Conservation (phyloP, 2,113 vertebrate species). For the Panthera uncia region DNA sequence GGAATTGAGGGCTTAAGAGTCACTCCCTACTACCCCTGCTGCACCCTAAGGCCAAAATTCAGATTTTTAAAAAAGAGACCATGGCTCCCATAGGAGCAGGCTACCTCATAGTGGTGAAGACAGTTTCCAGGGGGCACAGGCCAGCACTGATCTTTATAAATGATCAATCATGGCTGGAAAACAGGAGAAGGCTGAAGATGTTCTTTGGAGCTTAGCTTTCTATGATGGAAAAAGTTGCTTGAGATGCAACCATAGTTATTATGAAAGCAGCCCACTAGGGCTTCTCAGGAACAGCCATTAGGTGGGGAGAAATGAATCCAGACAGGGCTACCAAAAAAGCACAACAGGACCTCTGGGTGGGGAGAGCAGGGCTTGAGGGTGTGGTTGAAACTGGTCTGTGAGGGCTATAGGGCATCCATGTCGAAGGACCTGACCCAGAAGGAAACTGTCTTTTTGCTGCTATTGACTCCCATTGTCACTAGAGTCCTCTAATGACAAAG, state of each 20-base stretch:
- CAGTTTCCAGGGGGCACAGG: background rate
- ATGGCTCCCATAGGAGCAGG: background rate
- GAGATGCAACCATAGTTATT: no score
- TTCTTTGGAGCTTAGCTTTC: background rate
- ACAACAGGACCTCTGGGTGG: background rate
- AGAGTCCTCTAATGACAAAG: background rate
- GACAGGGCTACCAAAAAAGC: background rate
- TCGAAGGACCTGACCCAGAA: rapidly evolving
- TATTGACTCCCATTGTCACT: background rate
- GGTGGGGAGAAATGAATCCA: background rate
- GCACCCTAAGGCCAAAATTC: background rate
- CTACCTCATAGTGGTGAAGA: background rate
- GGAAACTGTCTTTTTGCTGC: background rate
- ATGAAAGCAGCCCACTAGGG: background rate
- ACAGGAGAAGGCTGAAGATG: background rate
- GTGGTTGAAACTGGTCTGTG: background rate
- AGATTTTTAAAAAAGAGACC: background rate
- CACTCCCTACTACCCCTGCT: rapidly evolving
- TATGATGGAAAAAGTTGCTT: background rate
- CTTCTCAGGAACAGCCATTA: background rate
- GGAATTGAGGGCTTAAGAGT: background rate
- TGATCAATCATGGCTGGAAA: background rate
- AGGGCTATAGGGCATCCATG: background rate
- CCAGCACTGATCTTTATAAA: background rate
- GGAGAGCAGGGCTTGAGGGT: background rate